A percentile compares a stretch with the other conserved stretches of the same genome.
phyloP scores from a whole-genome alignment of 2,888 invertebrate genomes.

The Rhyacophila evoluta region DNA sequence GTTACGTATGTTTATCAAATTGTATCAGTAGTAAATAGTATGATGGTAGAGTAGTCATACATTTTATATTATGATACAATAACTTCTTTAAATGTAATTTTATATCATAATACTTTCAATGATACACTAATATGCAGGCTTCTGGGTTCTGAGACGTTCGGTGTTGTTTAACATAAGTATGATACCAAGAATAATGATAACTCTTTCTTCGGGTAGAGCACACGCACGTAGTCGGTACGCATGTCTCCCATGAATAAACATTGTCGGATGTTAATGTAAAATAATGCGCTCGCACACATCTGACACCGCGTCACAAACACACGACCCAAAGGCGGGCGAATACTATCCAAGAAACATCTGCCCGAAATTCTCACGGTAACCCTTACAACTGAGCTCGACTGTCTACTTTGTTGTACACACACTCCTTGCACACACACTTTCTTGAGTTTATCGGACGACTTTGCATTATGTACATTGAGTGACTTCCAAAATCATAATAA shows the following conservation, averaged over 20 bases:
- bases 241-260: conserved; percentile 3
- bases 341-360: conserved; percentile 62
- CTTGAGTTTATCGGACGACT: background rate
- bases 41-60: too few species aligned
- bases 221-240: background rate
- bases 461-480: background rate
- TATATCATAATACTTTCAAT: too few species aligned
- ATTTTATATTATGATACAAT: too few species aligned
- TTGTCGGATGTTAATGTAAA: conserved; percentile 22
- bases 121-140: too few species aligned
- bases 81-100: too few species aligned
- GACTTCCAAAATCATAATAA: background rate
- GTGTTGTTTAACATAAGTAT: too few species aligned
- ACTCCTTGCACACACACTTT: conserved; percentile 26
- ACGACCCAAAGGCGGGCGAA: conserved; percentile 43
- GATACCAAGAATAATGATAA: background rate
- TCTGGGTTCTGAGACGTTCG: too few species aligned
- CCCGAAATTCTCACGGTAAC: conserved; percentile 70
- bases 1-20: too few species aligned
- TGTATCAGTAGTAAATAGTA: too few species aligned
- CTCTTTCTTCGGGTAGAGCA: conserved; percentile 19
- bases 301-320: conserved; percentile 23
- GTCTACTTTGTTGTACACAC: conserved; percentile 25
- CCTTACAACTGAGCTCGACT: conserved; percentile 32
- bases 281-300: background rate